A percentile compares a stretch with the other conserved stretches of the same genome.
These are phyloP conservation scores for Mus caroli DNA, from an alignment of 2,797 vertebrate species.

Conservation along the genomic window DNA sequence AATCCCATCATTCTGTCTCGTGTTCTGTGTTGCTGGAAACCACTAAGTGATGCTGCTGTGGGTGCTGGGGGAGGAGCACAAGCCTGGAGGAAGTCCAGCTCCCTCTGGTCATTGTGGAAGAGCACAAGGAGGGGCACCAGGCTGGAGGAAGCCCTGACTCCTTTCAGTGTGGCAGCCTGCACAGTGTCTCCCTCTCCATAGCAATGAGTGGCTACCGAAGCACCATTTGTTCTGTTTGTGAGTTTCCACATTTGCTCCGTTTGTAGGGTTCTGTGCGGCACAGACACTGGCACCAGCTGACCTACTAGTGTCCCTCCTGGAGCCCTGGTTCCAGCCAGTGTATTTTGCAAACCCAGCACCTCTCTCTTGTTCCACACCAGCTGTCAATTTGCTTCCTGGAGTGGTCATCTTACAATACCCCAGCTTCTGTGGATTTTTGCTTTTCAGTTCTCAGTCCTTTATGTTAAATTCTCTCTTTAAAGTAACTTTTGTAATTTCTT, in stretches of 20 bases:
- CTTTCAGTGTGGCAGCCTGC: not conserved
- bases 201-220: not conserved
- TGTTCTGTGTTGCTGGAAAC: not conserved
- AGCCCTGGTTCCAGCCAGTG: not conserved
- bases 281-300: not conserved
- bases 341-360: not conserved
- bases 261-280: not conserved
- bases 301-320: not conserved
- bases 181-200: not conserved
- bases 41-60: not conserved
- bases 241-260: not conserved
- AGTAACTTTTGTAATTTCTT: not conserved
- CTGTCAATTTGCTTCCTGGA: not conserved
- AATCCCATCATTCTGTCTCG: not conserved
- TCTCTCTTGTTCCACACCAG: not conserved
- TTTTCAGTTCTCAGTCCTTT: constrained; percentile 1
- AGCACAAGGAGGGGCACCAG: not conserved
- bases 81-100: not conserved
- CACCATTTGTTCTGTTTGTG: not conserved
- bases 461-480: constrained; percentile 8
- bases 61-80: not conserved
- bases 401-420: not conserved
- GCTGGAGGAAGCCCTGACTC: too few species aligned
- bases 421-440: not conserved
- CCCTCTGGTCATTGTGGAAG: not conserved